Evolutionary conservation across 2,113 vertebrate species (phyloP).

Genomic region (Mesocricetus auratus): DNA sequence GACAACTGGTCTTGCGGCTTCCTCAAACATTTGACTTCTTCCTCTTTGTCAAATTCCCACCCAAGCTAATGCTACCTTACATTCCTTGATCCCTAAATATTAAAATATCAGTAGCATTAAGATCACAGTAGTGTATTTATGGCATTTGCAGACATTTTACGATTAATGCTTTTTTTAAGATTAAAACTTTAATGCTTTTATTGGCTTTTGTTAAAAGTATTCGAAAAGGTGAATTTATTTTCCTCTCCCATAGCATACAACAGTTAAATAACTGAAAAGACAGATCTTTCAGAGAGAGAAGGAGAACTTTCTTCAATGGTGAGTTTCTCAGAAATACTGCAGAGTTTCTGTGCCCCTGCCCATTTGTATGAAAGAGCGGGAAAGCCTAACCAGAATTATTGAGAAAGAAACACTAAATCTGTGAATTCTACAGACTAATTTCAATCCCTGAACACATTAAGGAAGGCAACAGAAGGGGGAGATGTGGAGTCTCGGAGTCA

Average conservation of each 20-base stretch:
- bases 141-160: conserved; percentile 23
- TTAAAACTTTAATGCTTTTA: background rate
- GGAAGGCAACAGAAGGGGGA: background rate
- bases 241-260: conserved; percentile 69
- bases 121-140: conserved; percentile 42
- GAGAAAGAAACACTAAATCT: conserved; percentile 47
- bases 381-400: background rate
- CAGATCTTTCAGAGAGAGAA: conserved; percentile 79
- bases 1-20: background rate
- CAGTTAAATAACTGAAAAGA: conserved; percentile 81
- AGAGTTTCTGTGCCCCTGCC: background rate
- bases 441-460: background rate
- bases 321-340: conserved; percentile 43
- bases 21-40: conserved; percentile 37
- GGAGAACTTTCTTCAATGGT: conserved; percentile 84
- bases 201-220: conserved; percentile 52
- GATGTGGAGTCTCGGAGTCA: background rate
- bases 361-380: background rate
- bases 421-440: background rate
- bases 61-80: background rate
- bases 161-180: background rate
- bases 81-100: background rate
- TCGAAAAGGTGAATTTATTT: conserved; percentile 60
- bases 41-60: conserved; percentile 6
- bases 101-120: conserved; percentile 29